phyloP scores from a whole-genome alignment of 2,888 invertebrate genomes.

The Dasysyrphus albostriatus region DNA sequence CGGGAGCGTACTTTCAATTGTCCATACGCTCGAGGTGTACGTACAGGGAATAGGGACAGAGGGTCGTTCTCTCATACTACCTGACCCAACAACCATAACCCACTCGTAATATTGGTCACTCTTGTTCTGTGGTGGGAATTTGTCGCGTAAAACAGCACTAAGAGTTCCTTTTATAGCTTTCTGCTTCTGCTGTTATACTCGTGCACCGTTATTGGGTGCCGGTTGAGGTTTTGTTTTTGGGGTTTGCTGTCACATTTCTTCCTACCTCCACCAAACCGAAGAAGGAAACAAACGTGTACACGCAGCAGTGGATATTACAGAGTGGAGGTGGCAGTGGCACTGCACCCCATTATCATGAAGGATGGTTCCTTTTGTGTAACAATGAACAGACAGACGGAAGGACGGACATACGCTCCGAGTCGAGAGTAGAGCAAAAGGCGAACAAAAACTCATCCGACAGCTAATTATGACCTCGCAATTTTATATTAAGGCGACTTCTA shows the following conservation, averaged over 20 bases:
- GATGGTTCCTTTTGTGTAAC: conserved; percentile 71
- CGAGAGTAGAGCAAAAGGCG: conserved; percentile 66
- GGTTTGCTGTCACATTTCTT: conserved; percentile 61
- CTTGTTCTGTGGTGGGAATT: conserved; percentile 74
- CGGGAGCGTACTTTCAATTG: conserved; percentile 64
- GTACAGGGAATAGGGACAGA: conserved; percentile 5
- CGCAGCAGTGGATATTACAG: conserved; percentile 46
- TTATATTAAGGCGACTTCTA: conserved; percentile 77
- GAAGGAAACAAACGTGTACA: conserved; percentile 44
- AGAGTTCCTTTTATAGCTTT: conserved; percentile 68
- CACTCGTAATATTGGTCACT: conserved; percentile 68
- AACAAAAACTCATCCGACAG: conserved; percentile 78
- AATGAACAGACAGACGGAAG: conserved; percentile 1
- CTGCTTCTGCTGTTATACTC: conserved; percentile 17
- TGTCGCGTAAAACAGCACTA: conserved; percentile 72
- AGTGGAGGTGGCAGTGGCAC: conserved; percentile 55
- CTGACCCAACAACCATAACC: conserved; percentile 27
- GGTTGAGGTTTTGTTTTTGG: conserved; percentile 50
- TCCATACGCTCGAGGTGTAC: conserved; percentile 46
- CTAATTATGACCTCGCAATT: conserved; percentile 83
- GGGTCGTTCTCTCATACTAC: neutral
- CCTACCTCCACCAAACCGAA: conserved; percentile 4
- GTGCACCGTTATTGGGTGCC: conserved; percentile 26
- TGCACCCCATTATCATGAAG: conserved; percentile 68
- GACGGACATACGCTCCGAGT: conserved; percentile 32